Evolutionary conservation across 1,140 invertebrate genomes (phyloP), one percentile per base, ranked within the genome.

Genomic region (Tetraneura akinire): DNA sequence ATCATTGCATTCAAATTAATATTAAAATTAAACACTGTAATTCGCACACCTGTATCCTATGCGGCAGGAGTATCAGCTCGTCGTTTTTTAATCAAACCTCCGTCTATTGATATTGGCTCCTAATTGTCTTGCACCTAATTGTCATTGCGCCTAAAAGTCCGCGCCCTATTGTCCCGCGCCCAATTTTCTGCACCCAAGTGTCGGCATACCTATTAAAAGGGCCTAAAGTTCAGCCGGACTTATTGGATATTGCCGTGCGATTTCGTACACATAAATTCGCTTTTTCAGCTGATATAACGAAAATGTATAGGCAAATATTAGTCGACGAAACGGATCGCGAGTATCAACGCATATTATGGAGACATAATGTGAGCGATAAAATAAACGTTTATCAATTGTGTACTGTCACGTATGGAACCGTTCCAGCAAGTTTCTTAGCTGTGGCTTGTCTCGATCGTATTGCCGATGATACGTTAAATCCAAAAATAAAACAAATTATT

Each of bases 281-380:
- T 6, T 74, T 84, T 29, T 81, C 80, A 14, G 81, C 81, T 14
- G 83, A 84, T 62, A 82, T 82, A 32, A 51, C 23, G 16, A 82
- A 82, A 81, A 83, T 83, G 82, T 83, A 83, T 80, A 21, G 82
- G 21, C 80, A 82, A 55, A 80, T 82, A 53, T 26, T 26, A 49
- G 37, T 83, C 13, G n/a, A 73, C 23, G 18, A 55, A 13, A 6
- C 55, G 16, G 32, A 81, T 66, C 57, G 11, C 3, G n/a, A 71
- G 32, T 82, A 57, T 51, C 81, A 81, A 62, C 18, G 57, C 14
- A 80, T 80, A 53, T 64, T 82, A 3, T 82, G 81, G 82, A 66
- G 81, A 80, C 11, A 49, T 11, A 53, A 57, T 10, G 49, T 37
- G 16, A 29, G 53, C 11, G 81, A 81, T 21, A 16, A 32, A 66